Conservation (phyloP, 2,797 vertebrate genomes). For the Bradypodion ventrale region DNA sequence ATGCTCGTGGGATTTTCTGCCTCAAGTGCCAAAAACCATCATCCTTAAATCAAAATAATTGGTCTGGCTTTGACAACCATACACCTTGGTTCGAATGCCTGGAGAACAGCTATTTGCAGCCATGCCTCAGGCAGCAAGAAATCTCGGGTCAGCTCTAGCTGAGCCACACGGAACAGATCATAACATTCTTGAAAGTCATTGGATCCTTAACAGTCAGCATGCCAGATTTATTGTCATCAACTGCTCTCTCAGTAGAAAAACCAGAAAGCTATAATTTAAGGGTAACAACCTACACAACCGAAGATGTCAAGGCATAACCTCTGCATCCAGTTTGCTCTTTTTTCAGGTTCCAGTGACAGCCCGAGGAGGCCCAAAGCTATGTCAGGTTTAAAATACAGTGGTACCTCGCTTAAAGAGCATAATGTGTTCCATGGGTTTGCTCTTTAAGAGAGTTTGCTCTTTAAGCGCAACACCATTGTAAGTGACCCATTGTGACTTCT, state of each 20-base stretch:
- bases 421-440: too few species aligned
- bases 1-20: neutral
- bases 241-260: neutral
- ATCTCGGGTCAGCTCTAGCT: neutral
- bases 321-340: too few species aligned
- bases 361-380: too few species aligned
- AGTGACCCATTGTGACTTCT: too few species aligned
- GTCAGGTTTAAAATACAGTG: too few species aligned
- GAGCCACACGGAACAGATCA: neutral
- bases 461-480: too few species aligned
- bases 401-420: too few species aligned
- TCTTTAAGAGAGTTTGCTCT: too few species aligned
- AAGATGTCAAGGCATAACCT: too few species aligned
- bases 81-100: neutral
- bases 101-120: neutral
- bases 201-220: neutral
- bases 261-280: neutral
- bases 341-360: too few species aligned
- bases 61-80: neutral
- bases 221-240: neutral
- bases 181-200: neutral
- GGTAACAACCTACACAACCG: too few species aligned
- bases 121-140: neutral
- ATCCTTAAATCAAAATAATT: neutral
- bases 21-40: too few species aligned